Conservation (phyloP, 2,797 vertebrate genomes). For the Tokudaia muenninki region DNA sequence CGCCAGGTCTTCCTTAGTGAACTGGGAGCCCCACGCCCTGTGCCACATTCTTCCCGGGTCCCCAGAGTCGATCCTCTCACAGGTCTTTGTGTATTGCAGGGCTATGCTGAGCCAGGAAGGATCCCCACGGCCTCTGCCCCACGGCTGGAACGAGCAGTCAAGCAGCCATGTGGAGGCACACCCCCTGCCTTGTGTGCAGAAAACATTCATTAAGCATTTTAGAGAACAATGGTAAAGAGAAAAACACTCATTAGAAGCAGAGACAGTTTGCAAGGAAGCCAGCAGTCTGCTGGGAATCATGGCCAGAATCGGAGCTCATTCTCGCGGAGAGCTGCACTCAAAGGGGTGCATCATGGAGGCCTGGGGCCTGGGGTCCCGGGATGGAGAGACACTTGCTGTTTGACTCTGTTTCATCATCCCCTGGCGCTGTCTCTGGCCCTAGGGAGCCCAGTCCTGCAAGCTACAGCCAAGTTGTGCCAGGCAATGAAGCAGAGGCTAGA, state of each 20-base stretch:
- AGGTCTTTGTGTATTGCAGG: not conserved
- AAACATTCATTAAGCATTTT: slow-evolving; percentile 70
- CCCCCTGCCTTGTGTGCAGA: not conserved
- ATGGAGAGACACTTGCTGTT: not conserved
- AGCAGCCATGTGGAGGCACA: not conserved
- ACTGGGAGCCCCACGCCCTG: not conserved
- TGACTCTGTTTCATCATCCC: accelerated
- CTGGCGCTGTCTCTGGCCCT: not conserved
- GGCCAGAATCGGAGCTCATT: not conserved
- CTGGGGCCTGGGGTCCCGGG: not conserved
- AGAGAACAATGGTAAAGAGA: slow-evolving; percentile 69
- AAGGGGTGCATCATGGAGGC: not conserved
- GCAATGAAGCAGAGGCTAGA: accelerated
- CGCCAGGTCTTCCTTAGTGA: not conserved
- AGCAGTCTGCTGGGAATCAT: slow-evolving; percentile 8
- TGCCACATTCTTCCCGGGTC: not conserved
- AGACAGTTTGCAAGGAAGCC: slow-evolving; percentile 61
- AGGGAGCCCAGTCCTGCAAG: not conserved
- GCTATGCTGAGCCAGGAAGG: not conserved
- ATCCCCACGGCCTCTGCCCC: not conserved
- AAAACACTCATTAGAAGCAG: slow-evolving; percentile 74
- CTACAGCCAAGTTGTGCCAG: accelerated
- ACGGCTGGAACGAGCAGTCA: not conserved
- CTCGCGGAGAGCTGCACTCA: accelerated
- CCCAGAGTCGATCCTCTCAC: not conserved